Evolutionary conservation across 30 jellyfish, hydroid and myxozoan genomes (phyloP).

Genomic region (Aurelia sp.): DNA sequence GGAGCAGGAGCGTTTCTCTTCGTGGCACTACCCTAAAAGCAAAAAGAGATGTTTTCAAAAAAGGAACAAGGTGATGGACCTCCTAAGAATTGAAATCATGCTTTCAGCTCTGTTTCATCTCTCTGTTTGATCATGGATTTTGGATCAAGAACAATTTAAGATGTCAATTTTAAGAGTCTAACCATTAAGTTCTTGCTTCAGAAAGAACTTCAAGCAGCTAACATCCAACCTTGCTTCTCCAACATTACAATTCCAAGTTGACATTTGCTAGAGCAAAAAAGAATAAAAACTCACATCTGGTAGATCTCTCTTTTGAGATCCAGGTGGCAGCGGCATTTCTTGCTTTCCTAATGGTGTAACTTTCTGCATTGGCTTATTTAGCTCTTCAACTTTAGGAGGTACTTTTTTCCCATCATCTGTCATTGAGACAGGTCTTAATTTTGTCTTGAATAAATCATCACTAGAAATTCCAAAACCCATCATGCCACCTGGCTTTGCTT

Average conservation of each 20-base stretch:
- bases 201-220: no score
- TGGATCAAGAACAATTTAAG: no score
- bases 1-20: conserved; percentile 72
- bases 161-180: no score
- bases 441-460: conserved; percentile 50
- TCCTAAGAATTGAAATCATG: no score
- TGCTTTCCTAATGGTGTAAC: conserved; percentile 21
- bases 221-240: no score
- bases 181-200: no score
- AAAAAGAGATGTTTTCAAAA: background rate
- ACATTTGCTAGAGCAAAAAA: background rate
- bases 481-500: conserved; percentile 34
- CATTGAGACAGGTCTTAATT: conserved; percentile 52
- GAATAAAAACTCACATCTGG: conserved; percentile 17
- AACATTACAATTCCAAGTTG: no score
- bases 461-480: conserved; percentile 55
- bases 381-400: conserved; percentile 10
- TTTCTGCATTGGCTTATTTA: conserved; percentile 29
- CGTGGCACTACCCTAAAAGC: conserved; percentile 24
- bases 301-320: conserved; percentile 14
- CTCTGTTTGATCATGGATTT: no score
- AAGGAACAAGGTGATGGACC: no score
- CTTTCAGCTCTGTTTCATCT: no score
- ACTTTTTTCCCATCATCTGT: conserved; percentile 14
- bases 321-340: conserved; percentile 10